Evolutionary conservation across 2,888 invertebrate species (phyloP).

Genomic region (Notocelia uddmanniana): DNA sequence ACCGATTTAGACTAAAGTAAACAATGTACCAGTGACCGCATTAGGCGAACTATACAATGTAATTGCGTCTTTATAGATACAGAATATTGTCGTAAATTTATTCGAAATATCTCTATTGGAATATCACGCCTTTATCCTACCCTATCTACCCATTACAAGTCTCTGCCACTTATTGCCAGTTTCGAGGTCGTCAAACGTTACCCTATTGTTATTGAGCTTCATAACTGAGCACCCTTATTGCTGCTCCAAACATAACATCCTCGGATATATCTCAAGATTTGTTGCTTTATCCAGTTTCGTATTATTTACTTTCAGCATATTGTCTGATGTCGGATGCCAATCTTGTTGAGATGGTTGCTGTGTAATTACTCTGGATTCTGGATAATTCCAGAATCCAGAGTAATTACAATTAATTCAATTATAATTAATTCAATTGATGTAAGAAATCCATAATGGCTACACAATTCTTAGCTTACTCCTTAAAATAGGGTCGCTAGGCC

Average conservation of each 20-base stretch:
- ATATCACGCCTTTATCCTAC: background rate
- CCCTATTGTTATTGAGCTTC: conserved; percentile 36
- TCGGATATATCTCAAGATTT: conserved; percentile 18
- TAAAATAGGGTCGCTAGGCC: too few relatives aligned
- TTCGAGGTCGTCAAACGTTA: conserved; percentile 8
- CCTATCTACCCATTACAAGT: background rate
- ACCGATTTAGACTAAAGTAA: too few relatives aligned
- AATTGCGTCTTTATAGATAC: too few relatives aligned
- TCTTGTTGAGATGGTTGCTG: background rate
- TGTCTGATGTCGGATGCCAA: conserved; percentile 1
- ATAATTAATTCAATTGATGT: background rate
- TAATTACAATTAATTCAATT: too few relatives aligned
- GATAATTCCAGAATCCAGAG: too few relatives aligned
- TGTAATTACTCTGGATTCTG: conserved; percentile 1
- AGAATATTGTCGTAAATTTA: too few relatives aligned
- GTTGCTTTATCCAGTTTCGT: conserved; percentile 15
- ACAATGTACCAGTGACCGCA: too few relatives aligned
- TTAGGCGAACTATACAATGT: too few relatives aligned
- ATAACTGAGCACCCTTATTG: conserved; percentile 38
- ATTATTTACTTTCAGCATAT: conserved; percentile 22
- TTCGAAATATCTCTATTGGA: too few relatives aligned
- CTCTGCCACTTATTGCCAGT: conserved; percentile 22
- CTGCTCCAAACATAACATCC: conserved; percentile 29
- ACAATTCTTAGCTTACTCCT: too few relatives aligned
- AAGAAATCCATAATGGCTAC: background rate